Conservation (phyloP, 2,113 vertebrate genomes). For the Notothenia coriiceps region DNA sequence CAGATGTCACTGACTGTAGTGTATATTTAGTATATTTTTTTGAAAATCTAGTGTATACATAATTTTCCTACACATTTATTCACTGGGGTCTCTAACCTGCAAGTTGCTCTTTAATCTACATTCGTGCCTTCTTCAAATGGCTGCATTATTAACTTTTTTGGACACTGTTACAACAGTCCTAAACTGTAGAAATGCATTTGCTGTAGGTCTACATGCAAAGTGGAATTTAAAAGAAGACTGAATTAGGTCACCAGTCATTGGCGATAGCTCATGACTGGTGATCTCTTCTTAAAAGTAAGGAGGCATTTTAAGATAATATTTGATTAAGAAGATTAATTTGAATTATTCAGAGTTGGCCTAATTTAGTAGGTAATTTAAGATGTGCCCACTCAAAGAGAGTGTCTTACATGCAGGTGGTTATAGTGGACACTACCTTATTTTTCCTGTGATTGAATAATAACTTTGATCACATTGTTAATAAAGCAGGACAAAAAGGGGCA, state of each 20-base stretch:
- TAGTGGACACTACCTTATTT: background rate
- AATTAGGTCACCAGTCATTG: conserved; percentile 71
- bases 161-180: background rate
- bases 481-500: background rate
- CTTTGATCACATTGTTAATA: background rate
- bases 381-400: background rate
- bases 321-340: conserved; percentile 75
- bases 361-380: conserved; percentile 50
- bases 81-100: no score
- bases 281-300: conserved; percentile 67
- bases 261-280: conserved; percentile 31
- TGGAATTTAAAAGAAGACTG: conserved; percentile 46
- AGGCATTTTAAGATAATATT: conserved; percentile 61
- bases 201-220: conserved; percentile 47
- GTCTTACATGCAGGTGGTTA: background rate
- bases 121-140: background rate
- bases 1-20: no score
- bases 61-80: no score
- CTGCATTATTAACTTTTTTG: background rate
- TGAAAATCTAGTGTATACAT: no score
- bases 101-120: background rate
- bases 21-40: no score
- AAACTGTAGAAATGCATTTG: background rate
- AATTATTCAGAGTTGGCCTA: conserved; percentile 63
- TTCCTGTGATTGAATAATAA: background rate